phyloP scores from a whole-genome alignment of 2,113 vertebrate species.

The Isurus oxyrinchus region DNA sequence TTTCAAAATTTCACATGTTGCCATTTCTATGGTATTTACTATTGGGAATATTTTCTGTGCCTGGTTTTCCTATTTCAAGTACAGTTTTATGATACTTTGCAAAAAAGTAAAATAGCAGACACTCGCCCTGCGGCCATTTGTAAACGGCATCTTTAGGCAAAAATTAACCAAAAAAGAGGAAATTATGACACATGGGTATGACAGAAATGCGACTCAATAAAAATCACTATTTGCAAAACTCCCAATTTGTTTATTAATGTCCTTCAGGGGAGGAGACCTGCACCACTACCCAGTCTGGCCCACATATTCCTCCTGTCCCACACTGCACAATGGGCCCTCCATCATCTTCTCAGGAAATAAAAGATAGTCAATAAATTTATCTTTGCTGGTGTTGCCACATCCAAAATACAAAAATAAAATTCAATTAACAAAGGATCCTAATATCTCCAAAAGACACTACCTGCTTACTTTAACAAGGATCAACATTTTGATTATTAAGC shows the following conservation, averaged over 20 bases:
- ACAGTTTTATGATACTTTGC: not conserved
- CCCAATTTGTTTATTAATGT: not conserved
- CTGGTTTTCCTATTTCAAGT: not conserved
- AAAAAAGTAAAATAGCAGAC: no score
- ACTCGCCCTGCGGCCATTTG: no score
- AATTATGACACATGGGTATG: not conserved
- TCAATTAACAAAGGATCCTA: not conserved
- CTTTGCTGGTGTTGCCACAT: not conserved
- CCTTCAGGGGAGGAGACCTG: not conserved
- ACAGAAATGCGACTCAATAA: not conserved
- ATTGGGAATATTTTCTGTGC: not conserved
- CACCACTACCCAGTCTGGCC: not conserved
- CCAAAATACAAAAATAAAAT: not conserved
- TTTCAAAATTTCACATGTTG: no score
- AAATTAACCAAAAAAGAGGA: not conserved
- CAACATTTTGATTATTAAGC: not conserved
- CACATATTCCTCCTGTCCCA: not conserved
- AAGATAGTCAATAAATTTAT: not conserved
- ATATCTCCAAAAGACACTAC: not conserved
- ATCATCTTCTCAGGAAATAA: not conserved
- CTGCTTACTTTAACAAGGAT: not conserved
- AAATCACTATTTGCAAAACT: not conserved
- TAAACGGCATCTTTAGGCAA: not conserved
- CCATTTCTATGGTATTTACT: not conserved
- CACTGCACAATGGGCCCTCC: not conserved